phyloP scores from a whole-genome alignment of 2,113 vertebrate species.

The Tragulus kanchil region DNA sequence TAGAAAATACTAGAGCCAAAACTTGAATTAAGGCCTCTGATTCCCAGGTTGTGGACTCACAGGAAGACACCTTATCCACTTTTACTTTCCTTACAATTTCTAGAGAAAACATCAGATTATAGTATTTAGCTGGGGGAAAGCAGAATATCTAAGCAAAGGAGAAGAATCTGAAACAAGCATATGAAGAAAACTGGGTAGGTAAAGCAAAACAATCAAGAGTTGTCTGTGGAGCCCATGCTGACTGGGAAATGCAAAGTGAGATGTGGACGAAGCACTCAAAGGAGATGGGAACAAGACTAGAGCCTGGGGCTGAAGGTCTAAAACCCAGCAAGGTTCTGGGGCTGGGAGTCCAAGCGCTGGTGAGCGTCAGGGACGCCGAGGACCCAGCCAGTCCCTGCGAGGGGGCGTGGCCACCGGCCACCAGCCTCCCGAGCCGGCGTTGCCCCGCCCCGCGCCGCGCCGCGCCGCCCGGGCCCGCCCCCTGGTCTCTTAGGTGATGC shows the following conservation, averaged over 20 bases:
- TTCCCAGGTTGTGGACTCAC: background rate
- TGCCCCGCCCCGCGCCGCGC: background rate
- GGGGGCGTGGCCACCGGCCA: background rate
- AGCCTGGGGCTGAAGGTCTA: background rate
- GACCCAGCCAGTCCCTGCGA: accelerated
- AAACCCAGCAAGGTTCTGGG: background rate
- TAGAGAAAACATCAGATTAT: background rate
- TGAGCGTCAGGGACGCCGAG: accelerated
- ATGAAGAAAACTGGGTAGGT: background rate
- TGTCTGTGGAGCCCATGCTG: background rate
- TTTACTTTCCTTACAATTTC: background rate
- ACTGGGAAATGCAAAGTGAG: constrained; percentile 30
- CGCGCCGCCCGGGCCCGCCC: background rate
- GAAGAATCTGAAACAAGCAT: background rate
- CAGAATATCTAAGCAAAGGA: background rate
- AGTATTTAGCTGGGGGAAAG: background rate
- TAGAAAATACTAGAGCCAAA: background rate
- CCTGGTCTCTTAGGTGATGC: constrained; percentile 86
- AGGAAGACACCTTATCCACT: background rate
- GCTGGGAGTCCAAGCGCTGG: accelerated
- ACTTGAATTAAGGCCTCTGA: background rate
- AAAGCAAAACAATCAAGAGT: background rate
- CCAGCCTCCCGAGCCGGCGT: background rate
- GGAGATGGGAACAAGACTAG: background rate
- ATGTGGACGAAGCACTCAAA: background rate